phyloP scores from a whole-genome alignment of 2,888 invertebrate species.

The Calameuta filiformis region DNA sequence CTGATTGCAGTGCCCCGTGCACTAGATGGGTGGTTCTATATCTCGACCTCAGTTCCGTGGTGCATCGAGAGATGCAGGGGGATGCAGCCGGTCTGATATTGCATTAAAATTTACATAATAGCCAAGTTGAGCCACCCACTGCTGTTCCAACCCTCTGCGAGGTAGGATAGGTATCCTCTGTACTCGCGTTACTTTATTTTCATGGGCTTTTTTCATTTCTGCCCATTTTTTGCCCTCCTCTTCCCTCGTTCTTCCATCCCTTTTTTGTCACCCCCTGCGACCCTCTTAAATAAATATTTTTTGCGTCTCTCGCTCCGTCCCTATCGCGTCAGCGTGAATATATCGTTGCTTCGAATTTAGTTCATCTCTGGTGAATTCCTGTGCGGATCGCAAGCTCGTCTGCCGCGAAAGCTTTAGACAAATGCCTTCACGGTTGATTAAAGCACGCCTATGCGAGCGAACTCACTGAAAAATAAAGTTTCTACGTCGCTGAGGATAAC shows the following conservation, averaged over 20 bases:
- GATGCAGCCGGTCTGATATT: constrained; percentile 44
- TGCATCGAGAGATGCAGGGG: constrained; percentile 26
- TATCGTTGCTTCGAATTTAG: background rate
- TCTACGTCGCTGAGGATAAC: background rate
- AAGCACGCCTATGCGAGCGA: background rate
- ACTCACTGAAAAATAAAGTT: background rate
- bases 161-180: background rate
- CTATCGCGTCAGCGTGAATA: background rate
- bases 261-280: background rate
- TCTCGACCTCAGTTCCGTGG: background rate
- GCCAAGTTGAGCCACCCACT: constrained; percentile 40
- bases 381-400: background rate
- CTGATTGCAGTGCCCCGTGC: background rate
- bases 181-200: background rate
- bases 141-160: background rate
- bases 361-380: background rate
- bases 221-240: background rate
- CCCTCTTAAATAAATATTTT: background rate
- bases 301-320: background rate
- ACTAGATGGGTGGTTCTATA: background rate
- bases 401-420: background rate
- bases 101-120: constrained; percentile 58
- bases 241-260: background rate
- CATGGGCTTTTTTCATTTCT: background rate
- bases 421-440: background rate